Conservation (phyloP, 2,888 invertebrate species). For the Sphaerolaimus hirsutus region DNA sequence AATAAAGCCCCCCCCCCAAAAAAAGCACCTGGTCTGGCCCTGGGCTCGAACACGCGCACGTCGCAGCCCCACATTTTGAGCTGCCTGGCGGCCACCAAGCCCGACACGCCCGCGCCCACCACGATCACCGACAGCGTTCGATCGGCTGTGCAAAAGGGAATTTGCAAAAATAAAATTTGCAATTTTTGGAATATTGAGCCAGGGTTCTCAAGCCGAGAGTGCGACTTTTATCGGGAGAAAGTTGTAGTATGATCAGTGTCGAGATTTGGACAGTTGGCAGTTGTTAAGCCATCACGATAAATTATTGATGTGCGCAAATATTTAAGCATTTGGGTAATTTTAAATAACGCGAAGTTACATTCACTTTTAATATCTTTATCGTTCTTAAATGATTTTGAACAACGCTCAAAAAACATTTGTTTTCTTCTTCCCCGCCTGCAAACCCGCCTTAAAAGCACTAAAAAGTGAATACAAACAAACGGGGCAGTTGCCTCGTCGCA, state of each 20-base stretch:
- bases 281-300: too few species aligned
- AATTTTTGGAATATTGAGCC: too few species aligned
- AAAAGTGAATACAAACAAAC: not conserved
- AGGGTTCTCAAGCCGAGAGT: too few species aligned
- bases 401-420: not conserved
- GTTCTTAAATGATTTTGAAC: not conserved
- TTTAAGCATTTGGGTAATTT: too few species aligned
- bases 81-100: conserved; percentile 18
- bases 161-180: not conserved
- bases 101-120: conserved; percentile 21
- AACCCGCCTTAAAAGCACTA: too few species aligned
- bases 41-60: conserved; percentile 17
- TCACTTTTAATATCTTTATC: too few species aligned
- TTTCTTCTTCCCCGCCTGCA: too few species aligned
- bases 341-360: too few species aligned
- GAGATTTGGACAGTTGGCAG: too few species aligned
- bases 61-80: conserved; percentile 17
- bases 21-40: conserved; percentile 7
- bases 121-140: conserved; percentile 12
- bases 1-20: conserved; percentile 24
- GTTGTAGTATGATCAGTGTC: too few species aligned
- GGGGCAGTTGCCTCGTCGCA: not conserved
- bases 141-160: not conserved
- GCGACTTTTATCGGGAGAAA: too few species aligned
- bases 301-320: too few species aligned